A percentile compares a stretch with the other conserved stretches of the same genome.
These are phyloP conservation scores for Solen grandis DNA, from an alignment of 1,140 invertebrate genomes.

Conservation along the genomic window DNA sequence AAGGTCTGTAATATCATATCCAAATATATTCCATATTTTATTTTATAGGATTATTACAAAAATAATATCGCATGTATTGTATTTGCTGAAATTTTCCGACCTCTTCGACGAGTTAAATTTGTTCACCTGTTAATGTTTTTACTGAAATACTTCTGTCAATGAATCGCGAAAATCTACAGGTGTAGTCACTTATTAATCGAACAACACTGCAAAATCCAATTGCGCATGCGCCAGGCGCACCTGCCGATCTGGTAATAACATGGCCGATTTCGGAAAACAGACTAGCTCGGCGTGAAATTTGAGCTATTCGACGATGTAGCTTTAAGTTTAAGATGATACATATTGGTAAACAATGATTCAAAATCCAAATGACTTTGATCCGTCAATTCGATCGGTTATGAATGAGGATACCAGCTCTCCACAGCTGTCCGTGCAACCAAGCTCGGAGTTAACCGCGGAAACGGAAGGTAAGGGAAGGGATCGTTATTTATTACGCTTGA, in stretches of 20 bases:
- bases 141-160: too few species aligned
- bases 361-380: conserved; percentile 48
- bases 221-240: conserved; percentile 45
- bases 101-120: too few species aligned
- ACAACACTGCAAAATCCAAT: neutral
- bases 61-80: too few species aligned
- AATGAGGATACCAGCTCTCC: conserved; percentile 26
- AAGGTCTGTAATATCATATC: too few species aligned
- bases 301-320: neutral
- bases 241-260: conserved; percentile 38
- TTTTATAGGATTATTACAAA: too few species aligned
- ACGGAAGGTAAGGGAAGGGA: conserved; percentile 7
- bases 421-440: conserved; percentile 26
- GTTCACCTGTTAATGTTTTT: too few species aligned
- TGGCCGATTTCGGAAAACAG: conserved; percentile 40
- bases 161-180: too few species aligned
- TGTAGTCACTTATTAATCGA: too few species aligned
- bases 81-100: too few species aligned
- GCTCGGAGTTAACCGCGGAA: conserved; percentile 10
- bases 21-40: too few species aligned
- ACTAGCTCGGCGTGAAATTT: neutral
- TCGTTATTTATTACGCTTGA: conserved; percentile 15
- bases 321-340: neutral
- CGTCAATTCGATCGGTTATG: conserved; percentile 28
- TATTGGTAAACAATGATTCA: conserved; percentile 43